These are phyloP conservation scores for Oedothorax gibbosus DNA, from an alignment of 1,140 invertebrate genomes.

Conservation along the genomic window DNA sequence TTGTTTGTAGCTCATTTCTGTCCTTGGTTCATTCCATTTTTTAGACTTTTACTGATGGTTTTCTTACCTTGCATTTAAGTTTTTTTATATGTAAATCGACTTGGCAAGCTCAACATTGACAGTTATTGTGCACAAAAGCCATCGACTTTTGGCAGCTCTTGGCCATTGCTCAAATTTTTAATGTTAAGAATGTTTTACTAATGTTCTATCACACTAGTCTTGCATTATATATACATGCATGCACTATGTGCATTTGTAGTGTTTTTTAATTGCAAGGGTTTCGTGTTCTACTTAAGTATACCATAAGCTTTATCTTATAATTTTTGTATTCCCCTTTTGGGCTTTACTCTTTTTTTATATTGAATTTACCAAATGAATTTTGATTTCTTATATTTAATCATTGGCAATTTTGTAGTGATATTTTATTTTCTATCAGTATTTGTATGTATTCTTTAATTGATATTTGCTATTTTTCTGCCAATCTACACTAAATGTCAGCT, in stretches of 20 bases:
- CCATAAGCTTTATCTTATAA: conserved; percentile 56
- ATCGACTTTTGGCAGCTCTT: conserved; percentile 47
- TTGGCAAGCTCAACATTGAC: conserved; percentile 47
- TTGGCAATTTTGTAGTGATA: conserved; percentile 50
- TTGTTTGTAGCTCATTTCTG: conserved; percentile 48
- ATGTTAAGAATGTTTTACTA: conserved; percentile 53
- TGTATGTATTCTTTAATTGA: conserved; percentile 13
- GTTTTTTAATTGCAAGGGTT: conserved; percentile 14
- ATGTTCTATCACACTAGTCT: conserved; percentile 54
- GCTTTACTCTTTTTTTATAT: conserved; percentile 43
- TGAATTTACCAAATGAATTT: conserved; percentile 49
- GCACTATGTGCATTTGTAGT: conserved; percentile 26
- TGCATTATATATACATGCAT: conserved; percentile 26
- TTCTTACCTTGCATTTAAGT: conserved; percentile 19
- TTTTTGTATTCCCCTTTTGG: conserved; percentile 52
- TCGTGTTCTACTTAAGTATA: conserved; percentile 44
- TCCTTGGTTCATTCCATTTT: conserved; percentile 38
- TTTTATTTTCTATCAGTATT: conserved; percentile 41
- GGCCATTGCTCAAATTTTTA: conserved; percentile 54
- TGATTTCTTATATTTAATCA: conserved; percentile 19
- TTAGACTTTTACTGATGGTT: conserved; percentile 20
- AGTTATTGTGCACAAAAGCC: conserved; percentile 16
- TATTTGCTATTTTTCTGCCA: conserved; percentile 17
- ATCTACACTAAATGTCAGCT: conserved; percentile 30
- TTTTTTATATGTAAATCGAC: conserved; percentile 8